These are phyloP conservation scores for Acheta domesticus DNA, from an alignment of 2,888 invertebrate genomes.

Conservation along the genomic window DNA sequence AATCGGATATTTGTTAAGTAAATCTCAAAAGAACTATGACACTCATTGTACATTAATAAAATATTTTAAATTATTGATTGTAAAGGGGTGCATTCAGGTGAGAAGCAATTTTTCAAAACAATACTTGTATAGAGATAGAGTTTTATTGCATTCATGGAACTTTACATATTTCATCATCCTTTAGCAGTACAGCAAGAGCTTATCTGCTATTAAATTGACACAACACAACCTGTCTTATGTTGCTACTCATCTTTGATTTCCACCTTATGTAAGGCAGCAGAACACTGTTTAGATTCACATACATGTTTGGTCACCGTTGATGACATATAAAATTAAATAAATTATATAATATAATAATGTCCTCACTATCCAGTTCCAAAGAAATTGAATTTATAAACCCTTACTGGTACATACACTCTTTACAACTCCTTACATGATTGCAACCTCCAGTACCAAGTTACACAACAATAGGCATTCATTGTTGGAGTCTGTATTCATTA, in stretches of 20 bases:
- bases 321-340: constrained; percentile 4
- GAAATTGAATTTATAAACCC: neutral
- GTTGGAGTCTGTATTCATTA: neutral
- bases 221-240: constrained; percentile 25
- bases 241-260: constrained; percentile 23
- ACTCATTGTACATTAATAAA: too few species aligned
- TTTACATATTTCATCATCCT: constrained; percentile 49
- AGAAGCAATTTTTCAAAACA: neutral
- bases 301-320: neutral
- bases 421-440: neutral
- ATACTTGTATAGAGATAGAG: constrained; percentile 47
- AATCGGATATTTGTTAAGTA: too few species aligned
- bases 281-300: constrained; percentile 20
- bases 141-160: constrained; percentile 55
- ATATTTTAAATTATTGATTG: too few species aligned
- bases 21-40: too few species aligned
- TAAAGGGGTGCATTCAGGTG: too few species aligned
- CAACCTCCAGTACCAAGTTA: constrained; percentile 6
- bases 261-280: constrained; percentile 21
- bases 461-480: neutral
- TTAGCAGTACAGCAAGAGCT: constrained; percentile 31
- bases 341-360: neutral
- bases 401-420: neutral
- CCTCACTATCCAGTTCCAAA: neutral
- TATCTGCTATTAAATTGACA: constrained; percentile 32